Conservation (phyloP, 2,797 vertebrate species). For the Aeoliscus strigatus region DNA sequence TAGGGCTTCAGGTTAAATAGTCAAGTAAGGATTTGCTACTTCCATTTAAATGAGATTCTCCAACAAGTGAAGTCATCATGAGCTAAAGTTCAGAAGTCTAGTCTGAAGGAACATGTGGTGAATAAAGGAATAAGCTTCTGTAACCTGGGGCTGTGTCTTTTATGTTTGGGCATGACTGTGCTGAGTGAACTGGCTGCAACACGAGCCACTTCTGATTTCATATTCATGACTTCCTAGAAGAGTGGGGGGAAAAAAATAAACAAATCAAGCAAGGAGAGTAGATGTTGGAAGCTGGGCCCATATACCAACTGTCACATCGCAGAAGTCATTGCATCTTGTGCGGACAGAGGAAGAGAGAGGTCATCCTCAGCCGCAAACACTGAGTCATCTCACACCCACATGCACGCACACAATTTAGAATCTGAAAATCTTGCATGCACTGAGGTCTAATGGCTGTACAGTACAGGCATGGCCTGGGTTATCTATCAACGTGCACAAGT, state of each 20-base stretch:
- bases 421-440: slow-evolving; percentile 17
- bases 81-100: slow-evolving; percentile 26
- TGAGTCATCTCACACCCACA: slow-evolving; percentile 61
- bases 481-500: slow-evolving; percentile 25
- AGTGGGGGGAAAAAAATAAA: slow-evolving; percentile 20
- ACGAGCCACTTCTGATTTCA: slow-evolving; percentile 51
- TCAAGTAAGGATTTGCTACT: slow-evolving; percentile 48
- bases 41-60: slow-evolving; percentile 40
- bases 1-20: slow-evolving; percentile 51
- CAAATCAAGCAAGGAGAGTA: slow-evolving; percentile 34
- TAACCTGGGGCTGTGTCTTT: slow-evolving; percentile 44
- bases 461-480: slow-evolving; percentile 32
- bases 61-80: slow-evolving; percentile 22
- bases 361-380: slow-evolving; percentile 58
- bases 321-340: slow-evolving; percentile 45
- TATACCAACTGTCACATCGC: slow-evolving; percentile 44
- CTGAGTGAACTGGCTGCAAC: slow-evolving; percentile 44
- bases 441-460: slow-evolving; percentile 34
- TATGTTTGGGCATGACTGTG: slow-evolving; percentile 36
- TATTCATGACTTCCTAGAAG: slow-evolving; percentile 57
- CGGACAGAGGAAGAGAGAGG: slow-evolving; percentile 50
- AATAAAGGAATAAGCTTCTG: slow-evolving; percentile 38
- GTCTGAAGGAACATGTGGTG: slow-evolving; percentile 29
- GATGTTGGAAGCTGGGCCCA: slow-evolving; percentile 29
- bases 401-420: slow-evolving; percentile 15